Evolutionary conservation across 1,140 invertebrate species (phyloP).

Genomic region (Chironomus striatipennis): DNA sequence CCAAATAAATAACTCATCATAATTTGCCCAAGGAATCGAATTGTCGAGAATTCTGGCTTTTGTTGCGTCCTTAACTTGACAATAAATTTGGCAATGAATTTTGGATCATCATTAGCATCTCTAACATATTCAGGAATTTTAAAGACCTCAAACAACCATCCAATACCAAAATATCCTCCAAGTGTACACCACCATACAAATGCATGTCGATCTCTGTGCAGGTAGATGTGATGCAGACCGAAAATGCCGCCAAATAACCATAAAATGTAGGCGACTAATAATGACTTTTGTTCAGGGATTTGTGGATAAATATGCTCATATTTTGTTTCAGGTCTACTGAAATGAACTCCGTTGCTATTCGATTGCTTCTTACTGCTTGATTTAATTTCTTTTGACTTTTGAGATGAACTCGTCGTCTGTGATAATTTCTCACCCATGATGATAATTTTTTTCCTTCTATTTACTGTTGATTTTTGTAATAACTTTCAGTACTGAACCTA

Average conservation of each 20-base stretch:
- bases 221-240: constrained; percentile 85
- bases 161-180: constrained; percentile 76
- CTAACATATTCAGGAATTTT: constrained; percentile 77
- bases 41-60: constrained; percentile 70
- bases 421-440: background rate
- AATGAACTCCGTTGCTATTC: background rate
- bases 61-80: constrained; percentile 50
- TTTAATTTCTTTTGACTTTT: background rate
- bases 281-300: constrained; percentile 49
- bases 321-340: background rate
- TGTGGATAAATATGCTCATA: constrained; percentile 15
- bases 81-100: constrained; percentile 57
- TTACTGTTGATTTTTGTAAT: background rate
- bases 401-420: background rate
- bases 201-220: constrained; percentile 80
- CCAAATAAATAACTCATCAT: constrained; percentile 73
- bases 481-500: background rate
- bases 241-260: constrained; percentile 82
- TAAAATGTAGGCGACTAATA: constrained; percentile 65
- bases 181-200: constrained; percentile 79
- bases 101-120: constrained; percentile 72
- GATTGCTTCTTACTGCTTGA: background rate
- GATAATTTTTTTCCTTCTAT: background rate
- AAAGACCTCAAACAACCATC: constrained; percentile 80
- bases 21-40: constrained; percentile 66